phyloP scores from a whole-genome alignment of 1,140 invertebrate species.

The Pogonognathellus flavescens region DNA sequence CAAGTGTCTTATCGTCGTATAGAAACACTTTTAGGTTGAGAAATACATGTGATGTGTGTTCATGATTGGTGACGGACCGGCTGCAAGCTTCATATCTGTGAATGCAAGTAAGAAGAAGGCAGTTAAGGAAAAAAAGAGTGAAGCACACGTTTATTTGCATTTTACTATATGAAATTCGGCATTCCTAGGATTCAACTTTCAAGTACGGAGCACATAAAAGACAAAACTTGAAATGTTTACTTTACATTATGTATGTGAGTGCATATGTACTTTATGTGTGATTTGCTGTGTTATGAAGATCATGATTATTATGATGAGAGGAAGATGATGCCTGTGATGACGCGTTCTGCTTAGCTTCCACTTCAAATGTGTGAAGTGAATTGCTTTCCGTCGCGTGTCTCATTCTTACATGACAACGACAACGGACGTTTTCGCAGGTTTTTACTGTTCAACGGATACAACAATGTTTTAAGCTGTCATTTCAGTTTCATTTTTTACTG shows the following conservation, averaged over 20 bases:
- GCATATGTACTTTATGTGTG: no score
- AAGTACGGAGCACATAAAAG: not conserved
- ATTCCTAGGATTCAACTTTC: not conserved
- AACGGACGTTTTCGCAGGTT: not conserved
- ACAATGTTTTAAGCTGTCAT: no score
- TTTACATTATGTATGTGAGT: no score
- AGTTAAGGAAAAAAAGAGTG: not conserved
- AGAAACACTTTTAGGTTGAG: no score
- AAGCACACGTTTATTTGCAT: not conserved
- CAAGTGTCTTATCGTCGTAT: no score
- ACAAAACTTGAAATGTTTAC: no score
- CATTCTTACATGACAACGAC: not conserved
- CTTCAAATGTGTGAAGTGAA: conserved; percentile 4
- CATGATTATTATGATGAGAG: not conserved
- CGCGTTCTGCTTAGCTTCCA: not conserved
- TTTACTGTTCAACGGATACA: no score
- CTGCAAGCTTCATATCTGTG: not conserved
- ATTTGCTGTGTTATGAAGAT: no score
- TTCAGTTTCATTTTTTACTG: no score
- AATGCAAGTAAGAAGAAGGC: not conserved
- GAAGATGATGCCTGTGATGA: conserved; percentile 6
- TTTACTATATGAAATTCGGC: conserved; percentile 11
- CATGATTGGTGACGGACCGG: no score
- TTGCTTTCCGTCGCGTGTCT: conserved; percentile 17
- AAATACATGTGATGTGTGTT: no score